These are phyloP conservation scores for Eublepharis macularius DNA, from an alignment of 2,113 vertebrate genomes.

Conservation along the genomic window DNA sequence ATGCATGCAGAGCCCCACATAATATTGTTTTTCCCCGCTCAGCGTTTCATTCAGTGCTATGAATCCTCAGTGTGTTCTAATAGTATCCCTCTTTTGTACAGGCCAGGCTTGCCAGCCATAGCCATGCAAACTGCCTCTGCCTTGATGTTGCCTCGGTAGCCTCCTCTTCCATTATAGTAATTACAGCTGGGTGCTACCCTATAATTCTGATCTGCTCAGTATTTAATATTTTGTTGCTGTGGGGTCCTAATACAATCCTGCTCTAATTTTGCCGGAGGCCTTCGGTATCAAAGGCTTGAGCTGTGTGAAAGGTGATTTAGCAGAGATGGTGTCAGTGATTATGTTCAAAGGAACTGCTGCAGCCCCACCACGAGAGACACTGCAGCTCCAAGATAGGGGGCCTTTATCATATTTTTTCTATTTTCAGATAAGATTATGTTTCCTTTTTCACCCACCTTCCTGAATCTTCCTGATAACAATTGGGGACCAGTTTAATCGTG, in stretches of 20 bases:
- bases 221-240: slow-evolving; percentile 66
- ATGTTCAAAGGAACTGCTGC: slow-evolving; percentile 75
- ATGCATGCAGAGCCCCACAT: background rate
- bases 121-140: background rate
- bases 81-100: slow-evolving; percentile 21
- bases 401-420: slow-evolving; percentile 74
- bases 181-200: slow-evolving; percentile 59
- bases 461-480: slow-evolving; percentile 76
- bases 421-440: slow-evolving; percentile 76
- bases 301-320: slow-evolving; percentile 75
- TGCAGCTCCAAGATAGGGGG: slow-evolving; percentile 74
- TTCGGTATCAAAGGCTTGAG: slow-evolving; percentile 74
- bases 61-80: slow-evolving; percentile 10
- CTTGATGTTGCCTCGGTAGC: background rate
- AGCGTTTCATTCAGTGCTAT: slow-evolving; percentile 17
- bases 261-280: slow-evolving; percentile 72
- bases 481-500: slow-evolving; percentile 68
- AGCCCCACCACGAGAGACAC: slow-evolving; percentile 74
- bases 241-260: slow-evolving; percentile 65
- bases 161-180: slow-evolving; percentile 38
- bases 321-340: slow-evolving; percentile 74
- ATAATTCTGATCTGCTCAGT: slow-evolving; percentile 67
- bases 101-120: slow-evolving; percentile 19
- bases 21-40: background rate
- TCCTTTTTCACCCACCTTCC: slow-evolving; percentile 75